Evolutionary conservation across 2,113 vertebrate genomes (phyloP).

Genomic region (Sinocyclocheilus anophthalmus): DNA sequence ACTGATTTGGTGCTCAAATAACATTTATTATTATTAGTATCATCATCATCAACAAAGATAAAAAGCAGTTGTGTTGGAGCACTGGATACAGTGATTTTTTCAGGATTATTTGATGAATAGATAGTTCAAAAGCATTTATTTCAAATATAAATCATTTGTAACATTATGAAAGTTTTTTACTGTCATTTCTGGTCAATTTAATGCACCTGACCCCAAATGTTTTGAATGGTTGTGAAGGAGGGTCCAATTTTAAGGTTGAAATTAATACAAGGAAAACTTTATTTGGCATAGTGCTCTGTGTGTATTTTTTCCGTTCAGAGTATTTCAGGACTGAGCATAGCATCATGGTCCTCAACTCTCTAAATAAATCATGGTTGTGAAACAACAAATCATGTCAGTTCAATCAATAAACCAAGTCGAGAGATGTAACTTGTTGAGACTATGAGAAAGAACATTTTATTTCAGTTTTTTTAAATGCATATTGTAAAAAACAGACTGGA

Average conservation of each 20-base stretch:
- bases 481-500: not conserved
- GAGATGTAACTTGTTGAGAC: not conserved
- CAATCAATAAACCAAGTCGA: not conserved
- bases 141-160: not conserved
- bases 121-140: not conserved
- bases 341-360: not conserved
- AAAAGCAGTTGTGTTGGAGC: too few relatives aligned
- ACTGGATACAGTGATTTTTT: too few relatives aligned
- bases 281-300: not conserved
- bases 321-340: constrained; percentile 9
- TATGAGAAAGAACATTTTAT: constrained; percentile 9
- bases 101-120: not conserved
- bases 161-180: not conserved
- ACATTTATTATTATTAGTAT: too few relatives aligned
- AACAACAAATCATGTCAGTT: not conserved
- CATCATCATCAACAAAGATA: too few relatives aligned
- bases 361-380: not conserved
- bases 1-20: too few relatives aligned
- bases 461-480: not conserved
- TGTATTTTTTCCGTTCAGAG: not conserved
- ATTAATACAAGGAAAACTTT: too few relatives aligned
- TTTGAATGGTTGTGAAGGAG: too few relatives aligned
- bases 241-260: too few relatives aligned
- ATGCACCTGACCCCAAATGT: not conserved
- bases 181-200: not conserved